Evolutionary conservation across 2,797 vertebrate genomes (phyloP), one percentile per base, ranked within the genome.

Genomic region (Coracias cyanogaster): DNA sequence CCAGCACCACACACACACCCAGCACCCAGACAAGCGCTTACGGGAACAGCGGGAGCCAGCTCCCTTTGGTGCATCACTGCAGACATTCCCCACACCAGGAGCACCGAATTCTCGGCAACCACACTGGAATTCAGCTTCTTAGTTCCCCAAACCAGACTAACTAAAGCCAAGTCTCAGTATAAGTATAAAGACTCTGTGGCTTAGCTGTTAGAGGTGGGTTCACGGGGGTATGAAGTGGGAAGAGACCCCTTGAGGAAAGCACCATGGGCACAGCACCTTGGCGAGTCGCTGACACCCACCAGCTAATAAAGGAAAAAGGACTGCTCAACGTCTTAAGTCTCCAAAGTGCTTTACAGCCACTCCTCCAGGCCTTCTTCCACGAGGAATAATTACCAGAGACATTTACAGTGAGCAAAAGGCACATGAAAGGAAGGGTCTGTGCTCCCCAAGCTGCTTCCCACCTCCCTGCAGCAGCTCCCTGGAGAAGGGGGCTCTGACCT

Each of bases 31-130:
- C 4, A 3, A 33, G 71, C 8, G 6, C 76, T 3, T 6, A 4
- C 3, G 62, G 69, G 4, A 43, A 0, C 31, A 25, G 15, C 1
- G 2, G 39, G 64, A 83, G 61, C 37, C 54, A 21, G 33, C 41
- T 84, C 84, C 88, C 66, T 18, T 9, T 0, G 8, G 37, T 7
- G 22, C 1, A 5, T 3, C 70, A 22, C 70, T 7, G 37, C 52
- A 29, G 58, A 17, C 62, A 21, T 16, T 51, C 66, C 70, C 7
- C 3, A 2, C 19, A 0, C 64, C 79, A 6, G 26, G 33, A 16
- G 35, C 7, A 6, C 0, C 12, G 0, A 5, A 37, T 0, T 9
- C 74, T 46, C 62, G 5, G 25, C 28, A 39, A 3, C 1, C 71
- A 14, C 60, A 4, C 41, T 3, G 1, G 31, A 57, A 74, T 6